A percentile compares a stretch with the other conserved stretches of the same genome.
Conservation (phyloP, 2,113 vertebrate species). For the Zootoca vivipara region DNA sequence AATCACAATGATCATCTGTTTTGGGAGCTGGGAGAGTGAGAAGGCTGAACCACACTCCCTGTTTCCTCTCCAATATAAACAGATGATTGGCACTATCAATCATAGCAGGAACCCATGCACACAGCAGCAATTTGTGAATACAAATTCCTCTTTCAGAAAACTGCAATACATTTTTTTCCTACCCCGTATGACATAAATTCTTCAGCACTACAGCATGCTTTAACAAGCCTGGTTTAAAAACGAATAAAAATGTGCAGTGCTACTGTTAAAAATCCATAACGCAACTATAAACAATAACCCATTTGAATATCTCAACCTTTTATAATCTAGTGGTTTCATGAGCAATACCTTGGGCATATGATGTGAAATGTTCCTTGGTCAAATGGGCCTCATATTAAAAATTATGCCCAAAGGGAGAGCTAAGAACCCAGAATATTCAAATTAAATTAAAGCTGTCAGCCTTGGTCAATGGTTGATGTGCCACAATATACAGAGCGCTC, state of each 20-base stretch:
- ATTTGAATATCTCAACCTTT: background rate
- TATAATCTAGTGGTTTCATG: background rate
- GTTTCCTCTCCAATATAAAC: background rate
- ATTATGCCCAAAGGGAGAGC: background rate
- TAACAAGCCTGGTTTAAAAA: background rate
- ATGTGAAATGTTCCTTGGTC: background rate
- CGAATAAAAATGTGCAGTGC: background rate
- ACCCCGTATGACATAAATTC: background rate
- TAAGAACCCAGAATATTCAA: background rate
- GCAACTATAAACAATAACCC: background rate
- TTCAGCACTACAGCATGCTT: background rate
- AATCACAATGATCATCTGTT: background rate
- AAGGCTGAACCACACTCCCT: background rate
- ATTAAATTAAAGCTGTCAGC: background rate
- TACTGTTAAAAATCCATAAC: background rate
- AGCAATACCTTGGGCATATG: background rate
- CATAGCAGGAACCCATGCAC: background rate
- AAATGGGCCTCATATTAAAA: background rate
- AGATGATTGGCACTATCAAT: background rate
- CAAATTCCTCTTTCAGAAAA: background rate
- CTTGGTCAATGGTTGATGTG: background rate
- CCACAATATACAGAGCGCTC: background rate
- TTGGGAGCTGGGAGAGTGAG: background rate
- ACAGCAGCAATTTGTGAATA: background rate
- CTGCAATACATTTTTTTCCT: background rate